A percentile compares a stretch with the other conserved stretches of the same genome.
Evolutionary conservation across 2,113 vertebrate species (phyloP).

Genomic region (Orthonyx spaldingii): DNA sequence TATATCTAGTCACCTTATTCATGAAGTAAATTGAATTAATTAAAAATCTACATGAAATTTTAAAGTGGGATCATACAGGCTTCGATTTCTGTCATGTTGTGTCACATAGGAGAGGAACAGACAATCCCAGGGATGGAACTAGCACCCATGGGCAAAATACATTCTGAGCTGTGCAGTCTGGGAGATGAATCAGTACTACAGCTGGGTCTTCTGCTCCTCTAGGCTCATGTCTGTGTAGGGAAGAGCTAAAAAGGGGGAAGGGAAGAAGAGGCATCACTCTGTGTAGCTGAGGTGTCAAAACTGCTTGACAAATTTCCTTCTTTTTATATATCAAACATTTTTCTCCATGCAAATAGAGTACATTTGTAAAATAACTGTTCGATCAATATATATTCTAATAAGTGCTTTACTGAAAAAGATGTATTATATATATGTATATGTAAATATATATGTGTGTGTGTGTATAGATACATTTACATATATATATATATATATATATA

Average conservation of each 20-base stretch:
- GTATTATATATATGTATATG: no score
- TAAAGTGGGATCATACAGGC: not conserved
- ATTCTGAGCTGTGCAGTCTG: not conserved
- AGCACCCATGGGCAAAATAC: not conserved
- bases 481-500: no score
- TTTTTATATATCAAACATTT: not conserved
- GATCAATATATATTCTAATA: not conserved
- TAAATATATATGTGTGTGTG: not conserved
- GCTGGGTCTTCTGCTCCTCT: not conserved
- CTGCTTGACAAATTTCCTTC: not conserved
- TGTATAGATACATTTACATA: not conserved
- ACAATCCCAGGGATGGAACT: not conserved
- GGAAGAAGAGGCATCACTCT: not conserved
- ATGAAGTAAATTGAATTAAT: not conserved
- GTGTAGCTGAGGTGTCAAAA: not conserved
- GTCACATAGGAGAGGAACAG: not conserved
- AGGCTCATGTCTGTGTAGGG: not conserved
- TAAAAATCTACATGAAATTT: not conserved
- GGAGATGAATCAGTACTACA: rapidly evolving
- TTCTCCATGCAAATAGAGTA: not conserved
- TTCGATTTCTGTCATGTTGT: not conserved
- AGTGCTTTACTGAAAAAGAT: not conserved
- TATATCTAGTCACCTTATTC: not conserved
- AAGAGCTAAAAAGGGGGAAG: not conserved
- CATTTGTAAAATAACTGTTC: not conserved